Conservation (phyloP, 2,797 vertebrate genomes). For the Scyliorhinus canicula region DNA sequence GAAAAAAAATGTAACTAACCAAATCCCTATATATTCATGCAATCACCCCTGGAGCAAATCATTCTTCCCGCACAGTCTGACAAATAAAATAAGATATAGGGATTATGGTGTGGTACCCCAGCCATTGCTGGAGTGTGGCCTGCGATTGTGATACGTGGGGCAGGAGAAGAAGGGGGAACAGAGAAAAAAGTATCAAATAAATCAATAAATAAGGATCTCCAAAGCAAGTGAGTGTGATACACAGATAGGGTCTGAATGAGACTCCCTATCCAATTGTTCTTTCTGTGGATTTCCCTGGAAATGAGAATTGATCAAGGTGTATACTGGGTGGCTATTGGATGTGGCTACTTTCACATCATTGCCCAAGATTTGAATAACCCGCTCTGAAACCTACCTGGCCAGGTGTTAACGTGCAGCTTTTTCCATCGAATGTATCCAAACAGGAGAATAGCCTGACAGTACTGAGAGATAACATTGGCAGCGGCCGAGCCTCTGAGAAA, state of each 20-base stretch:
- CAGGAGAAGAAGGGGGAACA: neutral
- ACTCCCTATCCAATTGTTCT: neutral
- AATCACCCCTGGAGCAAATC: too few species aligned
- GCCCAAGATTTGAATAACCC: constrained; percentile 45
- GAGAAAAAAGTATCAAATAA: neutral
- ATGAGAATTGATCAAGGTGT: neutral
- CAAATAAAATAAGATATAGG: too few species aligned
- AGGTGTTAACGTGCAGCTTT: constrained; percentile 73
- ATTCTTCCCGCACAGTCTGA: too few species aligned
- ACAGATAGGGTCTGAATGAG: neutral
- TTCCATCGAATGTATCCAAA: constrained; percentile 72
- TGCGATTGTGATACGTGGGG: too few species aligned
- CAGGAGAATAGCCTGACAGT: constrained; percentile 66
- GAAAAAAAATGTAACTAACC: too few species aligned
- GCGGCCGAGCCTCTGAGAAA: constrained; percentile 75
- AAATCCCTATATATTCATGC: too few species aligned
- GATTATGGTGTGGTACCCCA: too few species aligned
- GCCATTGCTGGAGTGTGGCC: too few species aligned
- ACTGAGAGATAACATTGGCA: constrained; percentile 72
- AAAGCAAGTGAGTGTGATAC: neutral
- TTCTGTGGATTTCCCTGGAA: neutral
- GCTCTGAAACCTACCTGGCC: constrained; percentile 62
- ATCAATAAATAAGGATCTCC: neutral
- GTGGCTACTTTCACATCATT: neutral
- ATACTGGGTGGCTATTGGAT: neutral